A percentile compares a stretch with the other conserved stretches of the same genome.
phyloP scores from a whole-genome alignment of 53 echinoderm and acorn worm species.

The Hippasteria phrygiana region DNA sequence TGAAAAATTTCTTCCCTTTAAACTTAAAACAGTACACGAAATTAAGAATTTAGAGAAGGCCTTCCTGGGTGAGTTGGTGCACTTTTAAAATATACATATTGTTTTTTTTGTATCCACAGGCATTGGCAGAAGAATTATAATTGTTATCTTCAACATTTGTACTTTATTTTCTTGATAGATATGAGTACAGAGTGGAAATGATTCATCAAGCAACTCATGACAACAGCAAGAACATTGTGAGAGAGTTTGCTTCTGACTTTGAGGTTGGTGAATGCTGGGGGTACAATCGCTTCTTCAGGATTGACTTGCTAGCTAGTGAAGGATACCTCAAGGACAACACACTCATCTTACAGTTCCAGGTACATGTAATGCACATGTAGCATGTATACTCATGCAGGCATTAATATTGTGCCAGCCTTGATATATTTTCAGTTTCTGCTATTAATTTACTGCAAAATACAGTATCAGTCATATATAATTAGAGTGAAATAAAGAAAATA shows the following conservation, averaged over 20 bases:
- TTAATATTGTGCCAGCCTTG: neutral
- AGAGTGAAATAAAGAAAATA: too few species aligned
- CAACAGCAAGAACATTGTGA: conserved; percentile 94
- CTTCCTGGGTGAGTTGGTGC: too few species aligned
- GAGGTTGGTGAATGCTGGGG: conserved; percentile 99
- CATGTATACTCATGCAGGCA: neutral
- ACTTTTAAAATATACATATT: too few species aligned
- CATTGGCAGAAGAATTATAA: too few species aligned
- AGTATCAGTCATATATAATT: too few species aligned
- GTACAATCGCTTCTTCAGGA: conserved; percentile 96
- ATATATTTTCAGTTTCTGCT: neutral
- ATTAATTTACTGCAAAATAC: too few species aligned
- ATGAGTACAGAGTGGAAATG: conserved; percentile 99
- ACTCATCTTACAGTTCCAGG: conserved; percentile 97
- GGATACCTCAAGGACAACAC: conserved; percentile 98
- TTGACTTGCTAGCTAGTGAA: conserved; percentile 91
- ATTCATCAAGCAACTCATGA: conserved; percentile 95
- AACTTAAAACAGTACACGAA: too few species aligned
- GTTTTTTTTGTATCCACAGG: too few species aligned
- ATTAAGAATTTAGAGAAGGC: too few species aligned
- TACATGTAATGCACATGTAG: conserved; percentile 19
- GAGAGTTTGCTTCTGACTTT: conserved; percentile 98
- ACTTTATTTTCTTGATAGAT: conserved; percentile 54
- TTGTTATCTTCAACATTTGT: neutral
- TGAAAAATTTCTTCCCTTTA: too few species aligned